Base-by-base conservation (phyloP, 2,888 invertebrate species). In the Gari tellinella region DNA sequence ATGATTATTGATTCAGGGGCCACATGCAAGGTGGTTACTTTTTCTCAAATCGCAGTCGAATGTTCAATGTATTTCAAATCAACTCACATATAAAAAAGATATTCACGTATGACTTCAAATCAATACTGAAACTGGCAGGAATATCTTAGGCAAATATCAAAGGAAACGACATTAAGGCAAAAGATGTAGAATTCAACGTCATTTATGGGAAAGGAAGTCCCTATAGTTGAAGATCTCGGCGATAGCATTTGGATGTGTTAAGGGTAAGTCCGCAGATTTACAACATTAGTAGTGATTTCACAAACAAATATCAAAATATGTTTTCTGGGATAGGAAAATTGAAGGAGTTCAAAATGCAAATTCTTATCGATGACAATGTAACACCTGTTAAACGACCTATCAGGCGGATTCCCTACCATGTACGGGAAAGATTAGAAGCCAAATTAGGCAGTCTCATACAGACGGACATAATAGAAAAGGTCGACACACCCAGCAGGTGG, bases 401-500 rank as follows among this genome's bases (percentile, higher is more conserved):
- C 14, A 7, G 49, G 4, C 19, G 60, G 46, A 48, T 61, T 17
- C 61, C 56, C 15, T 66, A 25, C 26, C 2, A 40, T 12, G 43
- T 66, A 37, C 17, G 60, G n/a, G 60, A 58, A 19, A 66, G 53
- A 19, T 23, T 66, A n/a, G 69, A 70, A 17, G 38, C 37, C 37
- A 74, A 70, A 40, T 0, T 77, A n/a, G 15, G 65, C 17, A 62
- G 72, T n/a, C 45, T 72, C 2, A 63, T 53, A 40, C 15, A 25
- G 17, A 15, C 43, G 17, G 74, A 72, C 40, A 75, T 78, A 31
- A 81, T 75, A 46, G 78, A 72, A 56, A 60, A 51, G 45, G 73
- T 70, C 4, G 25, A 72, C 2, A 57, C 31, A 14, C 60, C 76
- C 14, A 56, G 61, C 52, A 19, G 26, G 17, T 72, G 67, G 72